Conservation (phyloP, 2,888 invertebrate species). For the Nycteola revayana region DNA sequence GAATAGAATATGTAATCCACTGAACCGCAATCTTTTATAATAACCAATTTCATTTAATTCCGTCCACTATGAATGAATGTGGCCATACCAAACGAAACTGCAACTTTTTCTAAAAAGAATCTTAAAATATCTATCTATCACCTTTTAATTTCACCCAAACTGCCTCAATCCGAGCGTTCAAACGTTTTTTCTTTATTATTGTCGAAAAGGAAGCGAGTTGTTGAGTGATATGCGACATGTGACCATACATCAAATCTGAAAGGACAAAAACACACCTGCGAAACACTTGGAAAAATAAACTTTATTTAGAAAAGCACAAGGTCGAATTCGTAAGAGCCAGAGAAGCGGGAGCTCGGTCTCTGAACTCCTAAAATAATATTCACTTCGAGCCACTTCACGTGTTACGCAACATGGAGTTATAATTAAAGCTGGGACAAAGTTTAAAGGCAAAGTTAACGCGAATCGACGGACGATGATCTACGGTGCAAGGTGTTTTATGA, state of each 20-base stretch:
- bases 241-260: conserved; percentile 47
- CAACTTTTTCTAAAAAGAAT: no score
- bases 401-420: conserved; percentile 75
- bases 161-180: conserved; percentile 38
- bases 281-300: conserved; percentile 52
- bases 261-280: conserved; percentile 45
- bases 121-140: conserved; percentile 31
- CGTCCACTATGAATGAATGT: no score
- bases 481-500: no score
- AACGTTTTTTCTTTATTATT: conserved; percentile 65
- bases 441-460: conserved; percentile 56
- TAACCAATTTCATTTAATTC: no score
- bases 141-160: conserved; percentile 48
- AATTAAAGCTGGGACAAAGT: conserved; percentile 70
- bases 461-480: conserved; percentile 24
- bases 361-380: conserved; percentile 81
- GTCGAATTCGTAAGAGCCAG: conserved; percentile 42
- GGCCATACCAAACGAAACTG: no score
- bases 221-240: conserved; percentile 80
- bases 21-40: no score
- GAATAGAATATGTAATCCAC: no score
- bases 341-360: conserved; percentile 53
- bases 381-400: conserved; percentile 71
- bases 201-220: conserved; percentile 75
- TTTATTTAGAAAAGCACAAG: conserved; percentile 48